phyloP scores from a whole-genome alignment of 2,797 vertebrate species.

The Siniperca undulata region DNA sequence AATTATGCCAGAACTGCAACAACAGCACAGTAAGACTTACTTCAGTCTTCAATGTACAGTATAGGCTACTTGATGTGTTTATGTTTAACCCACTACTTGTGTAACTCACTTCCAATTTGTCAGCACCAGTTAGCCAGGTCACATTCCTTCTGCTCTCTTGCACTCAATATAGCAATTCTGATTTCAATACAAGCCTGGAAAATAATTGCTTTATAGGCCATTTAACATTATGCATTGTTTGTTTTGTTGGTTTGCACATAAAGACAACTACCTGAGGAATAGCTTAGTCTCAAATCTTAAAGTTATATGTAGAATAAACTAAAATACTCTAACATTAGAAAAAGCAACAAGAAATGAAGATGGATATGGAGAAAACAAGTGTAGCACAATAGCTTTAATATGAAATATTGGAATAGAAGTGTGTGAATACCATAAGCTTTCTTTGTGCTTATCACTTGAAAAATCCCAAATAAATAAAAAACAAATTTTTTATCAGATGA shows the following conservation, averaged over 20 bases:
- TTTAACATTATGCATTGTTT: constrained; percentile 17
- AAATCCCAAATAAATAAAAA: constrained; percentile 38
- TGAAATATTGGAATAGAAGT: constrained; percentile 17
- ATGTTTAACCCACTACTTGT: constrained; percentile 41
- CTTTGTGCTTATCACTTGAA: constrained; percentile 21
- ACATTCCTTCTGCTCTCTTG: constrained; percentile 16
- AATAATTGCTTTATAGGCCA: constrained; percentile 19
- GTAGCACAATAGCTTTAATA: constrained; percentile 1
- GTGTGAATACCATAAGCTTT: constrained; percentile 23
- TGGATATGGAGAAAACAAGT: not conserved
- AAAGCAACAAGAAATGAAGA: not conserved
- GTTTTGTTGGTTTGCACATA: constrained; percentile 1
- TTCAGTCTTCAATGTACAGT: constrained; percentile 4
- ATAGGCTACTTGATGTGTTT: constrained; percentile 10
- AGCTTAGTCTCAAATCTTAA: not conserved
- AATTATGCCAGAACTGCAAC: constrained; percentile 45
- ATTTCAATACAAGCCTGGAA: constrained; percentile 10
- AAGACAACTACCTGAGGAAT: not conserved
- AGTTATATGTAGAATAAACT: not conserved
- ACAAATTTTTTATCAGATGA: constrained; percentile 41
- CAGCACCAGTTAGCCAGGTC: constrained; percentile 37
- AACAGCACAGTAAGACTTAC: constrained; percentile 21
- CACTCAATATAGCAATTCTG: constrained; percentile 27
- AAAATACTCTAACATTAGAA: not conserved
- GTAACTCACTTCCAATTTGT: constrained; percentile 46